Conservation (phyloP, 2,797 vertebrate genomes). For the Enteromius trimaculatus region DNA sequence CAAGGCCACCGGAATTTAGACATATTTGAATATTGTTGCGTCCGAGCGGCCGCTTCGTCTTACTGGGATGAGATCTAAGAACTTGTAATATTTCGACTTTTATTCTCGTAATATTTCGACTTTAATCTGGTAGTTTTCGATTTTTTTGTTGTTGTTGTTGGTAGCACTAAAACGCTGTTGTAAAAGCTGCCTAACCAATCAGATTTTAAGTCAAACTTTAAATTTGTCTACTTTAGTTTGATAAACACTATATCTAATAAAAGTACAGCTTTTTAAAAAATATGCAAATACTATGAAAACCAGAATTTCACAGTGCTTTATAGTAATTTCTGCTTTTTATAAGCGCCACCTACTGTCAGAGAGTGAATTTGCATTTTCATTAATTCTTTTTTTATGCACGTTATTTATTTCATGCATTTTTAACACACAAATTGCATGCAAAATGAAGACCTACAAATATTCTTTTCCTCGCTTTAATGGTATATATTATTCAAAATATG, state of each 20-base stretch:
- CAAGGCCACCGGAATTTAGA: too few relatives aligned
- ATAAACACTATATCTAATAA: not conserved
- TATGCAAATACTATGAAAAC: not conserved
- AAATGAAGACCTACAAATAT: not conserved
- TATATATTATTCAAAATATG: not conserved
- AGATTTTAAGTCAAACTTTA: not conserved
- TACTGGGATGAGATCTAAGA: too few relatives aligned
- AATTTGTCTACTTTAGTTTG: not conserved
- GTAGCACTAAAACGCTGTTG: too few relatives aligned
- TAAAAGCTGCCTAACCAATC: not conserved
- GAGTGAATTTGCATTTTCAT: not conserved
- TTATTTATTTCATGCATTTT: not conserved
- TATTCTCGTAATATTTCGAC: too few relatives aligned
- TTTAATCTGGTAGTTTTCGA: too few relatives aligned
- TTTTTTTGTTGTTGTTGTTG: too few relatives aligned
- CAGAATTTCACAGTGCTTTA: not conserved
- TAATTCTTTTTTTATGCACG: not conserved
- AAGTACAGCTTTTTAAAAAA: too few relatives aligned
- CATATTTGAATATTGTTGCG: too few relatives aligned
- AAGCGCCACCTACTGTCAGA: conserved; percentile 7
- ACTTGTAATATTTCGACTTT: too few relatives aligned
- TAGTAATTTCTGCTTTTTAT: not conserved
- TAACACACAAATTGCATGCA: not conserved
- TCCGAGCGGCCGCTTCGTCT: too few relatives aligned
- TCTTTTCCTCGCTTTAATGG: not conserved